Base-by-base conservation (phyloP, 2,888 invertebrate genomes). In the Drosophila dives region DNA sequence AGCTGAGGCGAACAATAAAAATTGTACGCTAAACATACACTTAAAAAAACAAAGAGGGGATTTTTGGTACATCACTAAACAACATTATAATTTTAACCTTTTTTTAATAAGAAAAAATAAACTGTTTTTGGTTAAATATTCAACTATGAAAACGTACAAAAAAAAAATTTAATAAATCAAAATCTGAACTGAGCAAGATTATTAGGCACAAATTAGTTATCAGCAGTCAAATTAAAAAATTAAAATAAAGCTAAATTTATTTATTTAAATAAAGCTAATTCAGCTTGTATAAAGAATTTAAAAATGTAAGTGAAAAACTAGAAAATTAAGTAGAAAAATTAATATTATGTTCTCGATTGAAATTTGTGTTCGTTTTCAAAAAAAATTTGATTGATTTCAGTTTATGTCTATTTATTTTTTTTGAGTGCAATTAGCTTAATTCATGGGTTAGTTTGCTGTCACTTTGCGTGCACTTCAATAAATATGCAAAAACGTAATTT, bases 401-500 rank as follows among this genome's bases (percentile, higher is more conserved):
- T 51, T 51, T 3, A 20, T 15, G 3, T 23, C 23, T 20, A 0
- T 7, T 0, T 12, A 7, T 3, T 45, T 3, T 42, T 15, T 45
- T 23, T 23, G 1, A 20, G 51, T 51, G 51, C 53, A 63, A 62
- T 70, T 56, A 34, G 48, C 26, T 12, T 15, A 51, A 34, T 11
- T 17, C 6, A 26, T 45, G 56, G 33, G 36, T 58, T 51, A 48
- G 51, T 33, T 15, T 29, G 2, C n/a, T 15, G 53, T 53, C 49
- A 38, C 45, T 64, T 72, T 75, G 64, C 55, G 68, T 65, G 40
- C 40, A 61, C 45, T 49, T 59, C 56, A 56, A 76, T 80, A 64
- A 80, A 76, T 69, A 68, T 60, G 23, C 32, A 59, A 32, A 70
- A 72, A 42, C 38, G 56, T 63, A 61, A 64, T 77, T 77, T 70